Percentiles rank a stretch among this genome's conserved stretches.
phyloP scores from a whole-genome alignment of 2,113 vertebrate species.

The Ciconia maguari region DNA sequence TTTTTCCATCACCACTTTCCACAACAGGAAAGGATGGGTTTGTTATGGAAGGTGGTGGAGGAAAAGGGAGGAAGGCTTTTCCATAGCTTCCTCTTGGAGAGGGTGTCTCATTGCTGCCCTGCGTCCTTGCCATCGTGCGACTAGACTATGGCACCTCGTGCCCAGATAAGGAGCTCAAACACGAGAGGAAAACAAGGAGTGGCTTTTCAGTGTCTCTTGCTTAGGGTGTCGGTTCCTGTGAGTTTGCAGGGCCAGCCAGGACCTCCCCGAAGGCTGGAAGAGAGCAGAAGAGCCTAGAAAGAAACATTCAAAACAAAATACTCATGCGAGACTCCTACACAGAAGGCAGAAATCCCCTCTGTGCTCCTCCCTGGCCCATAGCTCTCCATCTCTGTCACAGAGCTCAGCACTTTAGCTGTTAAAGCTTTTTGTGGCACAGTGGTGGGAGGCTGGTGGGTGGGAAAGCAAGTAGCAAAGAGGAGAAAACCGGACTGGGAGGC shows the following conservation, averaged over 20 bases:
- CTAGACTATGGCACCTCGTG: neutral
- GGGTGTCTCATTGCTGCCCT: neutral
- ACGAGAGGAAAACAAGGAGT: neutral
- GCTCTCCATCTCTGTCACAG: neutral
- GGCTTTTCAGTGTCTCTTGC: neutral
- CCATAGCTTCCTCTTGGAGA: neutral
- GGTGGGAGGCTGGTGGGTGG: conserved; percentile 69
- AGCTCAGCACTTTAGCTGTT: conserved; percentile 25
- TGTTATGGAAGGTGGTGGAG: neutral
- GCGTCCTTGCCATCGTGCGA: neutral
- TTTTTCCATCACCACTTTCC: neutral
- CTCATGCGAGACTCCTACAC: neutral
- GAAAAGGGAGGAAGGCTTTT: neutral
- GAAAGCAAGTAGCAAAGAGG: conserved; percentile 43
- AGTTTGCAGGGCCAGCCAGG: neutral
- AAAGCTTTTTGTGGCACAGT: conserved; percentile 62
- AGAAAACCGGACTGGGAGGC: conserved; percentile 40
- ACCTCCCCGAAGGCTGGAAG: neutral
- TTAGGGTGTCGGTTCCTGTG: neutral
- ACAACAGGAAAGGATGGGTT: neutral
- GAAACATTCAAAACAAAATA: conserved; percentile 9
- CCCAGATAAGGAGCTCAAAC: neutral
- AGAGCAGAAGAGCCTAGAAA: conserved; percentile 22
- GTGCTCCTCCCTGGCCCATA: neutral
- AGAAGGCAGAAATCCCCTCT: conserved; percentile 20